A percentile compares a stretch with the other conserved stretches of the same genome.
Conservation (phyloP, 2,888 invertebrate genomes). For the Drosophila nigritarsus region DNA sequence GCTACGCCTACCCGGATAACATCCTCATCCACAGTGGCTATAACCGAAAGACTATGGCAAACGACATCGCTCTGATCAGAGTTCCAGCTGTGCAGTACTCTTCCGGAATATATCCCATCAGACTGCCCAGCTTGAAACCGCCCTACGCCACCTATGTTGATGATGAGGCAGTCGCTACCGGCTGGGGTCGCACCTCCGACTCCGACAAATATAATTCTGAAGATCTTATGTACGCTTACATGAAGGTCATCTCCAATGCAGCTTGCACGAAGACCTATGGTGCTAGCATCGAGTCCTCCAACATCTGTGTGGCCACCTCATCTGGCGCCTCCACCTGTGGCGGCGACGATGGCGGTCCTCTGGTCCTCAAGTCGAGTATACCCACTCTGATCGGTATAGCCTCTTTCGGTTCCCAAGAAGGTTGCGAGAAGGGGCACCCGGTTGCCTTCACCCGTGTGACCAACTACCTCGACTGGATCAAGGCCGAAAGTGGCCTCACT, state of each 20-base stretch:
- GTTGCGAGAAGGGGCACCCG: constrained; percentile 71
- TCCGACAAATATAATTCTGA: constrained; percentile 13
- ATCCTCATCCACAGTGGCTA: constrained; percentile 65
- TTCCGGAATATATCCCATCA: constrained; percentile 57
- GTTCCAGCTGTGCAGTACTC: constrained; percentile 58
- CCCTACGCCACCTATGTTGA: constrained; percentile 59
- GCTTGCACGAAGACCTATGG: constrained; percentile 60
- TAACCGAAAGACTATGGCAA: constrained; percentile 58
- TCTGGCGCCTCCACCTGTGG: constrained; percentile 64
- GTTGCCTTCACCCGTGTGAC: constrained; percentile 75
- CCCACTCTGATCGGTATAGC: constrained; percentile 67
- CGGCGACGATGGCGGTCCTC: constrained; percentile 78
- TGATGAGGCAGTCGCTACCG: constrained; percentile 71
- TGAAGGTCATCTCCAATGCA: constrained; percentile 66
- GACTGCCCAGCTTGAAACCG: constrained; percentile 56
- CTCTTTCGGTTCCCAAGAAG: constrained; percentile 71
- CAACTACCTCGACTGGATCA: constrained; percentile 75
- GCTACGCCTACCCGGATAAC: constrained; percentile 43
- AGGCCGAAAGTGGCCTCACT: constrained; percentile 54
- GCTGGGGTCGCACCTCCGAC: constrained; percentile 80
- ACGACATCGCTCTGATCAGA: constrained; percentile 74
- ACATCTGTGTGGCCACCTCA: constrained; percentile 69
- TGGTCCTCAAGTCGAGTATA: constrained; percentile 54
- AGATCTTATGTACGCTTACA: constrained; percentile 59
- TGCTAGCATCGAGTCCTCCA: constrained; percentile 44